Percentiles rank a stretch among this genome's conserved stretches.
phyloP scores from a whole-genome alignment of 2,797 vertebrate species.

The Sparidentex hasta region DNA sequence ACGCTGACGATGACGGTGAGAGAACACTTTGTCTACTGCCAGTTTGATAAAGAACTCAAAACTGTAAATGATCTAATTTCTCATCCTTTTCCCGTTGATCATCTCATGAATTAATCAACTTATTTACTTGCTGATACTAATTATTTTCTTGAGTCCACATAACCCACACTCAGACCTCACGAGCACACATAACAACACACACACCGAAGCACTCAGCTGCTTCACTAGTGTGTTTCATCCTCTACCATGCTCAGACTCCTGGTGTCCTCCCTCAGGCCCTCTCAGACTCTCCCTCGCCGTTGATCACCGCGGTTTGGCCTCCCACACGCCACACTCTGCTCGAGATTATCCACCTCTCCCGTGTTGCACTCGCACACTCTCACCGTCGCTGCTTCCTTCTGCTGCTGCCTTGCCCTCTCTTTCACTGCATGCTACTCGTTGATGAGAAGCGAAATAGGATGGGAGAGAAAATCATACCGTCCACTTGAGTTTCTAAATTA shows the following conservation, averaged over 20 bases:
- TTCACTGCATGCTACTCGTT: neutral
- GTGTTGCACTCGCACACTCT: slow-evolving; percentile 31
- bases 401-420: slow-evolving; percentile 19
- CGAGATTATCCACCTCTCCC: slow-evolving; percentile 64
- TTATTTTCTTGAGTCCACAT: neutral
- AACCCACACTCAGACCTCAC: slow-evolving; percentile 6
- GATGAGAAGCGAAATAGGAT: neutral
- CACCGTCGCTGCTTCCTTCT: slow-evolving; percentile 32
- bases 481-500: slow-evolving; percentile 7
- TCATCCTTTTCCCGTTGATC: neutral
- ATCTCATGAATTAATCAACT: neutral
- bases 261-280: slow-evolving; percentile 61
- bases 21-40: too few species aligned
- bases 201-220: slow-evolving; percentile 5
- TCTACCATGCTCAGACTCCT: slow-evolving; percentile 50
- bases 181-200: neutral
- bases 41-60: neutral
- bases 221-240: slow-evolving; percentile 47
- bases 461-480: neutral
- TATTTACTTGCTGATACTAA: neutral
- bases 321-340: slow-evolving; percentile 59
- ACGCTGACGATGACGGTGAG: too few species aligned
- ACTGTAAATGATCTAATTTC: neutral
- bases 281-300: slow-evolving; percentile 55
- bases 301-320: slow-evolving; percentile 55